Base-by-base conservation (phyloP, 1,140 invertebrate genomes). In the Leptinotarsa defecta region DNA sequence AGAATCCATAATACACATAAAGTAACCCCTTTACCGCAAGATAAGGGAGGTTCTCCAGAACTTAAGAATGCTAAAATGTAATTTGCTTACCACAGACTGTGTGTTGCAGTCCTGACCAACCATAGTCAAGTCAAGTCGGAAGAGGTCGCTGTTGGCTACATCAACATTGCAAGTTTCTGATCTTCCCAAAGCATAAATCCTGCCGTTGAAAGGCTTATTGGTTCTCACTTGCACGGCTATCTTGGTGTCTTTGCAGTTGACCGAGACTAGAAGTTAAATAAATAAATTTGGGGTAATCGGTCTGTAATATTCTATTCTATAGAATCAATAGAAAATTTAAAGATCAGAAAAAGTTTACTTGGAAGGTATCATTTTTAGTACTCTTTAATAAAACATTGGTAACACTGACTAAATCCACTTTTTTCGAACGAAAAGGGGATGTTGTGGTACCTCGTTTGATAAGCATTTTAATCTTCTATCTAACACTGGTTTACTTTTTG, bases 121-220 rank as follows among this genome's bases (percentile, higher is more conserved):
- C 93, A 98, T 96, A 48, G 95, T 96, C 13, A 98, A 88, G 85
- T 98, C 96, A 57, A 98, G 88, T 81, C 94, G 89, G 90, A 98
- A 98, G 64, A 94, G 89, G 86, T 97, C 95, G 81, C 94, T 96
- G 86, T 96, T 96, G 80, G 94, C 91, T 1, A 97, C 95, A 85
- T 97, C 95, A 75, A 96, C 95, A 86, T 98, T 97, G 86, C 96
- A 98, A 20, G 96, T 97, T 86, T 97, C 96, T 0, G 95, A 96
- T 73, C 96, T 90, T 20, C 96, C 96, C 77, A 98, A 86, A 27
- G 96, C 95, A 83, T 98, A 98, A 84, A 98, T 96, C 74, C 96
- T 91, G 4, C 96, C 96, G 81, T 97, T 97, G 88, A 98, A 98
- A 11, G 95, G 95, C 80, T 95, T 94, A 86, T 96, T 97, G 4